Evolutionary conservation across 2,113 vertebrate species (phyloP).

Genomic region (Tinamus guttatus): DNA sequence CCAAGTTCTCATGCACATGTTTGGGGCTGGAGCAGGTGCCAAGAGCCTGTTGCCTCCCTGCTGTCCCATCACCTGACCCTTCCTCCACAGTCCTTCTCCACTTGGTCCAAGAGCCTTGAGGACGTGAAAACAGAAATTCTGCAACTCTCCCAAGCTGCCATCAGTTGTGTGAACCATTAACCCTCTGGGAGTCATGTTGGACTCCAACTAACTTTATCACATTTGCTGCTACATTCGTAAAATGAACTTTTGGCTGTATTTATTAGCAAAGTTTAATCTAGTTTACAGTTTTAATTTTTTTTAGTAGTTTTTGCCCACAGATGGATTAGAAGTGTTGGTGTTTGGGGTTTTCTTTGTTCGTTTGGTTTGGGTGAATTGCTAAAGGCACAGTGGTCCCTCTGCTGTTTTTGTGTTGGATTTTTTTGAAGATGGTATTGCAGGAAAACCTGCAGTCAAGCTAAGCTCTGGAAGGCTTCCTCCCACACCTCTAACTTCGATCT

Average conservation of each 20-base stretch:
- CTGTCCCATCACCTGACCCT: constrained; percentile 53
- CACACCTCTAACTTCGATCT: background rate
- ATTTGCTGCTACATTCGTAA: constrained; percentile 82
- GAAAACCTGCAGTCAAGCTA: constrained; percentile 60
- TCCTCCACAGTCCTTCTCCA: constrained; percentile 68
- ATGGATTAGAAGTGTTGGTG: constrained; percentile 56
- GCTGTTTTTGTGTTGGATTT: constrained; percentile 53
- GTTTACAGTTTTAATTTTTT: constrained; percentile 72
- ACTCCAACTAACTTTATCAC: constrained; percentile 73
- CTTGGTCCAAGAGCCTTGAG: constrained; percentile 77
- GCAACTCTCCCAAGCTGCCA: constrained; percentile 77
- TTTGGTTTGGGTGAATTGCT: constrained; percentile 41
- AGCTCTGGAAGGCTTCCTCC: constrained; percentile 47
- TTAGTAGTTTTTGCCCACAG: constrained; percentile 67
- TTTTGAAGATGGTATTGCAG: constrained; percentile 62
- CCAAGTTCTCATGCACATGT: constrained; percentile 71
- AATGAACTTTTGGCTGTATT: constrained; percentile 79
- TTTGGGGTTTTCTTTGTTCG: constrained; percentile 22
- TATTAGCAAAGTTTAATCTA: constrained; percentile 75
- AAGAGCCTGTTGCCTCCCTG: constrained; percentile 49
- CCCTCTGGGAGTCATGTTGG: constrained; percentile 68
- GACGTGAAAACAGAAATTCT: constrained; percentile 74
- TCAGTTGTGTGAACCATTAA: constrained; percentile 72
- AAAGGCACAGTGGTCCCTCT: constrained; percentile 72
- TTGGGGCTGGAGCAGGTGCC: constrained; percentile 54